A percentile compares a stretch with the other conserved stretches of the same genome.
Evolutionary conservation across 2,888 invertebrate species (phyloP).

Genomic region (Drosophila paramelanica): DNA sequence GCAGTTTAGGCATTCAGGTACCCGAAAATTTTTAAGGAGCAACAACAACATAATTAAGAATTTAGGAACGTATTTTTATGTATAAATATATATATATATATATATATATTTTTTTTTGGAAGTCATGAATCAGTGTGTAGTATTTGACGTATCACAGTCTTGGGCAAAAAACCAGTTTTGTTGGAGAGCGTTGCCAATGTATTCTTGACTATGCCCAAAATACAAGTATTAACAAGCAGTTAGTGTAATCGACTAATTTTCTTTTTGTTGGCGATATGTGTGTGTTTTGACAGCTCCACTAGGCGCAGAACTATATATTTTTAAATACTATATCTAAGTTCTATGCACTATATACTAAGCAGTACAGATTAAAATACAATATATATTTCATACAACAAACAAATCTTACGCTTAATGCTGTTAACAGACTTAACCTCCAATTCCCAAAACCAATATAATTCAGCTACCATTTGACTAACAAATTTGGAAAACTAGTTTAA

Average conservation of each 20-base stretch:
- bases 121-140: slow-evolving; percentile 39
- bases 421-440: slow-evolving; percentile 62
- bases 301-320: slow-evolving; percentile 9
- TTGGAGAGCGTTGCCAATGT: not conserved
- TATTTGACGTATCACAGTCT: slow-evolving; percentile 44
- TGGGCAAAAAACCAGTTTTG: slow-evolving; percentile 29
- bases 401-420: slow-evolving; percentile 31
- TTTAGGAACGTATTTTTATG: slow-evolving; percentile 42
- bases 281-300: slow-evolving; percentile 33
- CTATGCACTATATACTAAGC: slow-evolving; percentile 16
- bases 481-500: slow-evolving; percentile 38
- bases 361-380: slow-evolving; percentile 10
- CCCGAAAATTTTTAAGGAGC: slow-evolving; percentile 10
- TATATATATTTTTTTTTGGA: slow-evolving; percentile 24
- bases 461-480: slow-evolving; percentile 37
- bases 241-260: slow-evolving; percentile 17
- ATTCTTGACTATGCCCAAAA: slow-evolving; percentile 27
- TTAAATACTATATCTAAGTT: slow-evolving; percentile 2
- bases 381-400: slow-evolving; percentile 15
- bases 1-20: slow-evolving; percentile 26
- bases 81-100: not conserved
- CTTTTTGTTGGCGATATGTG: slow-evolving; percentile 41
- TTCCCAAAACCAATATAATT: slow-evolving; percentile 34
- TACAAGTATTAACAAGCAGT: slow-evolving; percentile 33
- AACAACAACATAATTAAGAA: slow-evolving; percentile 25